Percentiles rank a stretch among this genome's conserved stretches.
Evolutionary conservation across 2,888 invertebrate genomes (phyloP).

Genomic region (Oscheius sp.): DNA sequence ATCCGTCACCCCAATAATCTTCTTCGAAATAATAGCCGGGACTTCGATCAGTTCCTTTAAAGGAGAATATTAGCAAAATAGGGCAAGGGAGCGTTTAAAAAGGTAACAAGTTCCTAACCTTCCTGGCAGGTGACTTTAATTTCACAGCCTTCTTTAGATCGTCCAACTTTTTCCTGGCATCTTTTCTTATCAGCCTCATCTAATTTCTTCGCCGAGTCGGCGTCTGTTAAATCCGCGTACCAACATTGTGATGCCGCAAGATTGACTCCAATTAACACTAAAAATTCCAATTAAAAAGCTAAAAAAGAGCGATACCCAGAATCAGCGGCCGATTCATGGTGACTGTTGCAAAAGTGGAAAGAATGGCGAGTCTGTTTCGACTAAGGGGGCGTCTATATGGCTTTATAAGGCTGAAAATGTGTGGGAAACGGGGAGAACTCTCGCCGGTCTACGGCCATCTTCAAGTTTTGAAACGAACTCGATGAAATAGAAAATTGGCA

Average conservation of each 20-base stretch:
- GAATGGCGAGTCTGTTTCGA: background rate
- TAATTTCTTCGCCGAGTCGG: background rate
- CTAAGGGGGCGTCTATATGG: background rate
- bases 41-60: conserved; percentile 1
- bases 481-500: background rate
- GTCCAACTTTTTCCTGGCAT: background rate
- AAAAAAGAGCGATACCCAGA: conserved; percentile 4
- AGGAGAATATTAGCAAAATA: too few species aligned
- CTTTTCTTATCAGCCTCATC: background rate
- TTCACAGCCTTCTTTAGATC: background rate
- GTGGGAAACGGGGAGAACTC: background rate
- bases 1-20: conserved; percentile 1
- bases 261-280: background rate
- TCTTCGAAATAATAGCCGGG: conserved; percentile 18
- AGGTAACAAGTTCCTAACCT: background rate
- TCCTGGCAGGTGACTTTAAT: background rate
- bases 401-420: conserved; percentile 7
- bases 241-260: conserved; percentile 8
- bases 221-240: background rate
- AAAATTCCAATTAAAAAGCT: background rate
- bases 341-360: background rate
- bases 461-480: background rate
- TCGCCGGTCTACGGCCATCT: background rate
- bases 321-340: background rate
- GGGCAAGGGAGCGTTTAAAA: too few species aligned